These are phyloP conservation scores for Macrobrachium rosenbergii DNA, from an alignment of 1,140 invertebrate genomes.

Conservation along the genomic window DNA sequence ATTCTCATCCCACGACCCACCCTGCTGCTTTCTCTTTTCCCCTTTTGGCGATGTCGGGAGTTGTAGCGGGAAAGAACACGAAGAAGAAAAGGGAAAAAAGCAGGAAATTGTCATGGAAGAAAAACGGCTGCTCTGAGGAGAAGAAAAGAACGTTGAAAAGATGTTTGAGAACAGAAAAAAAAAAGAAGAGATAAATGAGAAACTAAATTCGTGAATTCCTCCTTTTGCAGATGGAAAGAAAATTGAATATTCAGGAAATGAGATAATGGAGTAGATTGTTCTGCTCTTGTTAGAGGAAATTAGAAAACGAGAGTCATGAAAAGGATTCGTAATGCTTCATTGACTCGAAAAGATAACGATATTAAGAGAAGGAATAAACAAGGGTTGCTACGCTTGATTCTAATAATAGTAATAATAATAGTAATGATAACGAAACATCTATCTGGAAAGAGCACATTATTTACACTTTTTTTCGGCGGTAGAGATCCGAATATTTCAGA, in stretches of 20 bases:
- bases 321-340: neutral
- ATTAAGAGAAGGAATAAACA: neutral
- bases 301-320: neutral
- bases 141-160: neutral
- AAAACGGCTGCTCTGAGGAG: neutral
- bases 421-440: neutral
- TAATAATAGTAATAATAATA: constrained; percentile 17
- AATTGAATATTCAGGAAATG: neutral
- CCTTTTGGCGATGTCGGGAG: neutral
- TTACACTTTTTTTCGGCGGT: no score
- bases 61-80: neutral
- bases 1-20: neutral
- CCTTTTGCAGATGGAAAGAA: neutral
- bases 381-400: neutral
- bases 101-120: neutral
- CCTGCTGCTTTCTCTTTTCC: neutral
- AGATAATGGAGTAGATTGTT: neutral
- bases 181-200: neutral
- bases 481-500: no score
- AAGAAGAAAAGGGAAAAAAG: neutral
- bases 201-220: neutral
- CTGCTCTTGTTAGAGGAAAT: neutral
- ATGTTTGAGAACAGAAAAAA: neutral
- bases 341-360: neutral
- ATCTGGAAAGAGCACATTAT: no score